phyloP scores from a whole-genome alignment of 2,797 vertebrate species.

The Danio aesculapii region DNA sequence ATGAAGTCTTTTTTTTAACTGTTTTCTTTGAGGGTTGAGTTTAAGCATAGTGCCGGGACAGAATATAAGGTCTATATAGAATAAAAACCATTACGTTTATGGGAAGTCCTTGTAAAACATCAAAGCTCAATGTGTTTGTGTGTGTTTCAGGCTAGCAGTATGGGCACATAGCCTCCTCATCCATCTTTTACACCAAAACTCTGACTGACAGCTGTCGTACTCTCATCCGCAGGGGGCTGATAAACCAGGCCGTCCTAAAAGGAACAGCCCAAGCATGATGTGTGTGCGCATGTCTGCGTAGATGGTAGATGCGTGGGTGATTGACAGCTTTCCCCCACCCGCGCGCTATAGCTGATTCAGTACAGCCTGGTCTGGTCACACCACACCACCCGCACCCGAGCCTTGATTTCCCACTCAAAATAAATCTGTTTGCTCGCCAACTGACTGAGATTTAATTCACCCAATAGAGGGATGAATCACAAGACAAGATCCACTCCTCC shows the following conservation, averaged over 20 bases:
- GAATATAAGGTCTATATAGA: too few relatives aligned
- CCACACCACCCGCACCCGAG: slow-evolving; percentile 29
- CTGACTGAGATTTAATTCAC: slow-evolving; percentile 69
- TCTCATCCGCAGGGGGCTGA: slow-evolving; percentile 4
- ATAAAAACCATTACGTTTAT: too few relatives aligned
- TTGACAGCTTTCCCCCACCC: slow-evolving; percentile 24
- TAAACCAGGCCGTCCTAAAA: slow-evolving; percentile 35
- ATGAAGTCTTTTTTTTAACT: too few relatives aligned
- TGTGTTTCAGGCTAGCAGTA: neutral
- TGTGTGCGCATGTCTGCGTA: slow-evolving; percentile 17
- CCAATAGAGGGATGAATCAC: slow-evolving; percentile 76
- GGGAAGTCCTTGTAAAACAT: too few relatives aligned
- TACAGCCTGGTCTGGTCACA: slow-evolving; percentile 16
- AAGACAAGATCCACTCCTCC: slow-evolving; percentile 58
- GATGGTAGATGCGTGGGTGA: slow-evolving; percentile 23
- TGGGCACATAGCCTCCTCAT: neutral
- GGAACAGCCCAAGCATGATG: slow-evolving; percentile 18
- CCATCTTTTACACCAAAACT: slow-evolving; percentile 21
- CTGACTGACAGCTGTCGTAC: slow-evolving; percentile 36
- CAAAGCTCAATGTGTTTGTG: neutral
- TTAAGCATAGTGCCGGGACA: too few relatives aligned
- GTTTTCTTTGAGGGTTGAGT: too few relatives aligned
- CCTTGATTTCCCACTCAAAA: slow-evolving; percentile 73
- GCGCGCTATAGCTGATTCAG: slow-evolving; percentile 13
- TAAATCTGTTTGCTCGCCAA: slow-evolving; percentile 75